These are phyloP conservation scores for Serranochromis macrocephalus DNA, from an alignment of 2,113 vertebrate genomes.

Conservation along the genomic window DNA sequence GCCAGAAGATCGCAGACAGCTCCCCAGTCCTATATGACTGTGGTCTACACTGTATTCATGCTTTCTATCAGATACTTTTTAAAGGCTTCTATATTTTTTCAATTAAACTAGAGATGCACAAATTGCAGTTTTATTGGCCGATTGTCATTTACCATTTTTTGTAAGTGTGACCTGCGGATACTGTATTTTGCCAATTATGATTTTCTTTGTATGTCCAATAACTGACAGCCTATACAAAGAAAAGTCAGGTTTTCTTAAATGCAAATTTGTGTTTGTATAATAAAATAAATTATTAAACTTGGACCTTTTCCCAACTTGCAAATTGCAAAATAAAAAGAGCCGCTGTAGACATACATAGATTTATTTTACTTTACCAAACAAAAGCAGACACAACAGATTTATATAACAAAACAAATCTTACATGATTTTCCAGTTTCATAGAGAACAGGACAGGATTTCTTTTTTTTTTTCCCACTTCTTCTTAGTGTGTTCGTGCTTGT, in stretches of 20 bases:
- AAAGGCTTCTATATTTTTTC: neutral
- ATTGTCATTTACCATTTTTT: neutral
- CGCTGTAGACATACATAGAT: accelerated
- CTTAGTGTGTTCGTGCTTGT: neutral
- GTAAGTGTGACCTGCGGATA: neutral
- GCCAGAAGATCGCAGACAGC: neutral
- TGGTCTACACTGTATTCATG: neutral
- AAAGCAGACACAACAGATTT: neutral
- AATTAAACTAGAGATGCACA: neutral
- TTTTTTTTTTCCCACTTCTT: accelerated
- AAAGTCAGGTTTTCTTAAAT: neutral
- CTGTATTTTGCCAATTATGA: neutral
- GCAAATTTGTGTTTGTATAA: neutral
- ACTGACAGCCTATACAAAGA: neutral
- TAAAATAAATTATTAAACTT: neutral
- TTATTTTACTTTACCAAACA: neutral
- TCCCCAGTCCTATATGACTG: neutral
- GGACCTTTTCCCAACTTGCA: neutral
- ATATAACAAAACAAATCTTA: neutral
- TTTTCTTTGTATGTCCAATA: neutral
- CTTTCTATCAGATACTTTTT: neutral
- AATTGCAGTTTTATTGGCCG: accelerated
- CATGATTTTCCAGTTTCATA: accelerated
- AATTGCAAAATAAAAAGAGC: neutral
- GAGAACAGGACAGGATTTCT: neutral